Evolutionary conservation across 2,797 vertebrate genomes (phyloP).

Genomic region (Argyrosomus regius): DNA sequence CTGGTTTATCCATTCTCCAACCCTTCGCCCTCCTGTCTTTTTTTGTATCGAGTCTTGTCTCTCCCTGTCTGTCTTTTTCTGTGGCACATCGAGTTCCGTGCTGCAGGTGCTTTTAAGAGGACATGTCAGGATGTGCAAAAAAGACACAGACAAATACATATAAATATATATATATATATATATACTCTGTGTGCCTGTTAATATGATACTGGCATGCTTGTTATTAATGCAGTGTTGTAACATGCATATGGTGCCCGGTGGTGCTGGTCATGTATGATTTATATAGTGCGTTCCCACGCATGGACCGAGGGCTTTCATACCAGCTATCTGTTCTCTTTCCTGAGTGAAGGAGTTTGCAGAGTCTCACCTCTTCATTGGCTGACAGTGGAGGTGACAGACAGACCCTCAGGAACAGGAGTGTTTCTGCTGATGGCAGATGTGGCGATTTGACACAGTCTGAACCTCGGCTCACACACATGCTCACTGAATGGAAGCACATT

Average conservation of each 20-base stretch:
- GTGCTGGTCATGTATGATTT: conserved; percentile 79
- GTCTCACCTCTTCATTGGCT: conserved; percentile 68
- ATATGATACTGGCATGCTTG: conserved; percentile 54
- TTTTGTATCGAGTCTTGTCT: conserved; percentile 36
- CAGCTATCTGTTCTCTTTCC: conserved; percentile 57
- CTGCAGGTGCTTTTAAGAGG: conserved; percentile 72
- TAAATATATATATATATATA: conserved; percentile 13
- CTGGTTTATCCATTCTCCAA: conserved; percentile 49
- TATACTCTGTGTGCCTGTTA: conserved; percentile 33
- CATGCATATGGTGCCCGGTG: conserved; percentile 62
- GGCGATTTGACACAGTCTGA: conserved; percentile 73
- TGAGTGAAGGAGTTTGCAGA: conserved; percentile 63
- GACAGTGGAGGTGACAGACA: conserved; percentile 70
- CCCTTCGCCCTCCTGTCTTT: conserved; percentile 25
- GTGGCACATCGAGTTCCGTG: conserved; percentile 70
- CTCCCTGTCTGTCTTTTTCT: conserved; percentile 43
- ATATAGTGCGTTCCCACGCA: conserved; percentile 64
- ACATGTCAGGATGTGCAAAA: conserved; percentile 48
- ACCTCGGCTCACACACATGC: conserved; percentile 38
- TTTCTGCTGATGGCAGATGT: conserved; percentile 67
- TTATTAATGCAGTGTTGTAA: conserved; percentile 66
- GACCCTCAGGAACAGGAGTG: conserved; percentile 52
- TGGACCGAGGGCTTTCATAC: conserved; percentile 44
- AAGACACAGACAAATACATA: conserved; percentile 44
- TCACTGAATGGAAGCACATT: conserved; percentile 46